These are phyloP conservation scores for Cyanoliseus patagonus DNA, from an alignment of 2,113 vertebrate species.

Conservation along the genomic window DNA sequence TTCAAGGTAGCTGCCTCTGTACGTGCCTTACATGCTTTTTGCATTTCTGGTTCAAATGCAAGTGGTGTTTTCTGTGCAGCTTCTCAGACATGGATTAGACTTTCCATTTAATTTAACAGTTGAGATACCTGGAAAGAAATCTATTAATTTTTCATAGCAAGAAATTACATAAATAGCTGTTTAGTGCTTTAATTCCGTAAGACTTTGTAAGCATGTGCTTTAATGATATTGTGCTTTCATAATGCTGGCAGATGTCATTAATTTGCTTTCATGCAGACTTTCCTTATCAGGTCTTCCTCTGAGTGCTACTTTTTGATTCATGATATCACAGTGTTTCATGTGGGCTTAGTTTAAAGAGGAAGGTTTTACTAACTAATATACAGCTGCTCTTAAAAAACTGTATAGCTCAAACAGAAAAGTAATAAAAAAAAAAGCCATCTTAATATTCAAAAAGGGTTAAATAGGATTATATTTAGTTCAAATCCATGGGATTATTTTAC, in stretches of 20 bases:
- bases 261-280: neutral
- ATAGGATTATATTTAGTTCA: neutral
- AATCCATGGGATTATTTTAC: neutral
- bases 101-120: neutral
- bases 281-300: neutral
- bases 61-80: neutral
- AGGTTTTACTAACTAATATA: neutral
- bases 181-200: neutral
- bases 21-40: neutral
- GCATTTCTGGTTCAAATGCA: neutral
- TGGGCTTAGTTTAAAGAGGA: neutral
- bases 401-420: neutral
- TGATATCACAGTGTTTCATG: neutral
- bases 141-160: neutral
- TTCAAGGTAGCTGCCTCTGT: neutral
- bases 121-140: neutral
- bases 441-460: neutral
- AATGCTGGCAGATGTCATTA: neutral
- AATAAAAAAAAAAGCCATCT: neutral
- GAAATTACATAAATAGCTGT: neutral
- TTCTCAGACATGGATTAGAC: neutral
- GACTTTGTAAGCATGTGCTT: neutral
- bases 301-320: neutral
- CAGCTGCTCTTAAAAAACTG: neutral
- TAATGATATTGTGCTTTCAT: neutral